Evolutionary conservation across 2,888 invertebrate genomes (phyloP).

Genomic region (Hoplodrina blanda): DNA sequence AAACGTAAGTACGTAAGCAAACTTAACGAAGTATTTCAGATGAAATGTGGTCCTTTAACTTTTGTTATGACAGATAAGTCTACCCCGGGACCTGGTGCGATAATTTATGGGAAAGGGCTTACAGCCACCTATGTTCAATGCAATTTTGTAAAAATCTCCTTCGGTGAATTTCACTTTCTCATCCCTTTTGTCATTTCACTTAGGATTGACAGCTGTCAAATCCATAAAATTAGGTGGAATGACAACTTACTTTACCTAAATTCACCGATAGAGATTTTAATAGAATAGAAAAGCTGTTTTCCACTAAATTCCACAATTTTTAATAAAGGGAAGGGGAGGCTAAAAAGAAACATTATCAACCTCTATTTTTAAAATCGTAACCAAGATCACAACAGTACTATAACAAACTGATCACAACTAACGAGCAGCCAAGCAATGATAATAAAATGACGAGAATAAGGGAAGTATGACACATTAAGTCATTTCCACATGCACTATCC

Average conservation of each 20-base stretch:
- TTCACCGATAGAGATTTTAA: too few relatives aligned
- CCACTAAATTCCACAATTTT: not conserved
- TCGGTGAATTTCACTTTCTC: too few relatives aligned
- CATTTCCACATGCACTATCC: conserved; percentile 34
- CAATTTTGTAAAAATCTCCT: too few relatives aligned
- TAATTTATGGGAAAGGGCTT: too few relatives aligned
- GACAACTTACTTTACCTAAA: too few relatives aligned
- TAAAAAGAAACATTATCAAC: not conserved
- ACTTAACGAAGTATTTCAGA: conserved; percentile 4
- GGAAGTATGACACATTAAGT: conserved; percentile 39
- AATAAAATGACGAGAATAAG: conserved; percentile 13
- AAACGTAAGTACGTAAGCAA: not conserved
- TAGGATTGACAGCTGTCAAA: too few relatives aligned
- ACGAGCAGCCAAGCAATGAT: conserved; percentile 9
- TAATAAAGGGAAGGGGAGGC: not conserved
- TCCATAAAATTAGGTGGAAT: too few relatives aligned
- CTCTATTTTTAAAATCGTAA: not conserved
- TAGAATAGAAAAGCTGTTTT: too few relatives aligned
- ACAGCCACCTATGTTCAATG: too few relatives aligned
- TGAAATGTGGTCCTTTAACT: not conserved
- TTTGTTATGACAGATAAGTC: not conserved
- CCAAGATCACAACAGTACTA: conserved; percentile 6
- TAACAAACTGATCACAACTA: not conserved
- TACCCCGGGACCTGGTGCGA: too few relatives aligned
- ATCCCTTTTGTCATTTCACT: too few relatives aligned